A percentile compares a stretch with the other conserved stretches of the same genome.
phyloP scores from a whole-genome alignment of 2,113 vertebrate genomes.

The Scopus umbretta region DNA sequence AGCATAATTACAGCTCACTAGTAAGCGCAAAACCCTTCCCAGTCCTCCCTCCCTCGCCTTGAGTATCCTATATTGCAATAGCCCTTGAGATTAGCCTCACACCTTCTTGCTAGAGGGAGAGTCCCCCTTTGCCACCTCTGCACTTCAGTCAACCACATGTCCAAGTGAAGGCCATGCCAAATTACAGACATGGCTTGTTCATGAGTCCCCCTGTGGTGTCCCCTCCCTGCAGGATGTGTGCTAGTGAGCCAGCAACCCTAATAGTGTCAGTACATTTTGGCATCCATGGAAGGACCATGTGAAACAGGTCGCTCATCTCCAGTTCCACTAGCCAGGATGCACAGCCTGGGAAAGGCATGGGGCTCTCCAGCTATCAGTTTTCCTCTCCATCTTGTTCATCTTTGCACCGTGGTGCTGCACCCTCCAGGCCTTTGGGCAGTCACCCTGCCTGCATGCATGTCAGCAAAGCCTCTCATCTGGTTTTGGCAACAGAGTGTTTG shows the following conservation, averaged over 20 bases:
- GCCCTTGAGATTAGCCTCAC: background rate
- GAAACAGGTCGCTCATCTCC: background rate
- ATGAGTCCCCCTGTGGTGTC: background rate
- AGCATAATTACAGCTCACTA: background rate
- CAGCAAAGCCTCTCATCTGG: background rate
- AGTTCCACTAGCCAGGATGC: background rate
- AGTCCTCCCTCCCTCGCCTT: background rate
- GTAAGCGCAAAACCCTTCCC: background rate
- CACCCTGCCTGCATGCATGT: background rate
- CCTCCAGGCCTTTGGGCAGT: background rate
- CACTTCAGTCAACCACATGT: background rate
- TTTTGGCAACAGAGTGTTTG: background rate
- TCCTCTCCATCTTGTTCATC: background rate
- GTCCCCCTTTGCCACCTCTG: background rate
- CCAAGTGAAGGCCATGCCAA: background rate
- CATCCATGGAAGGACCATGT: background rate
- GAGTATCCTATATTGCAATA: background rate
- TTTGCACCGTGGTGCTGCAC: background rate
- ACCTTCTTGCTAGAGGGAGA: background rate
- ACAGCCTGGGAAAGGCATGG: background rate
- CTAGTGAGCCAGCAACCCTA: background rate
- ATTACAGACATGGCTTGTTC: background rate
- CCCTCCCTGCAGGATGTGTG: background rate
- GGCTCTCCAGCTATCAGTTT: background rate
- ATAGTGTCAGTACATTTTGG: accelerated